Evolutionary conservation across 1,140 invertebrate genomes (phyloP).

Genomic region (Anthonomus grandis): DNA sequence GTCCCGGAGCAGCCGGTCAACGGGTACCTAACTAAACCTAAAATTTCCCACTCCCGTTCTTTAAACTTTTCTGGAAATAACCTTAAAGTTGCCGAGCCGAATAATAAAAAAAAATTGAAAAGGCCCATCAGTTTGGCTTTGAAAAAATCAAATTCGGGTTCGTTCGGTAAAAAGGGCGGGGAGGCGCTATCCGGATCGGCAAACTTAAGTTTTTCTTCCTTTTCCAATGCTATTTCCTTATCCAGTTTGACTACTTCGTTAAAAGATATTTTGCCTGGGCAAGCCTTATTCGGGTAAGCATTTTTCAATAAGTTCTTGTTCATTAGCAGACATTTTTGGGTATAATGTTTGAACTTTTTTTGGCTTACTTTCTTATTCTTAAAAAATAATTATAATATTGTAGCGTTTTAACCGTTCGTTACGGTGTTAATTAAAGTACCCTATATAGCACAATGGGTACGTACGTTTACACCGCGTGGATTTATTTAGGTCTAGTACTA

Average conservation of each 20-base stretch:
- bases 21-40: constrained; percentile 20
- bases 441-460: too few relatives aligned
- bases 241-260: constrained; percentile 9
- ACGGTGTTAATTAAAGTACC: too few relatives aligned
- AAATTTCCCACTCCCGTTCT: constrained; percentile 19
- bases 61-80: constrained; percentile 9
- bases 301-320: too few relatives aligned
- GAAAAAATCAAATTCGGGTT: constrained; percentile 20
- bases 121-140: constrained; percentile 13
- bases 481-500: too few relatives aligned
- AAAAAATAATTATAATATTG: too few relatives aligned
- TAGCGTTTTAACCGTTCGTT: too few relatives aligned
- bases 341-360: too few relatives aligned
- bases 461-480: too few relatives aligned
- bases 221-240: constrained; percentile 15
- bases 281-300: too few relatives aligned
- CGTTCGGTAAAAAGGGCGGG: constrained; percentile 3
- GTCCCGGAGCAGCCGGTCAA: constrained; percentile 19
- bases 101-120: constrained; percentile 11
- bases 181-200: not conserved
- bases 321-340: too few relatives aligned
- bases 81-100: constrained; percentile 8
- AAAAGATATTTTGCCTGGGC: constrained; percentile 17
- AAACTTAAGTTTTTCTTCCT: constrained; percentile 5
- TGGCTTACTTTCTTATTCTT: too few relatives aligned